These are phyloP conservation scores for Ciconia boyciana DNA, from an alignment of 2,113 vertebrate species.

Conservation along the genomic window DNA sequence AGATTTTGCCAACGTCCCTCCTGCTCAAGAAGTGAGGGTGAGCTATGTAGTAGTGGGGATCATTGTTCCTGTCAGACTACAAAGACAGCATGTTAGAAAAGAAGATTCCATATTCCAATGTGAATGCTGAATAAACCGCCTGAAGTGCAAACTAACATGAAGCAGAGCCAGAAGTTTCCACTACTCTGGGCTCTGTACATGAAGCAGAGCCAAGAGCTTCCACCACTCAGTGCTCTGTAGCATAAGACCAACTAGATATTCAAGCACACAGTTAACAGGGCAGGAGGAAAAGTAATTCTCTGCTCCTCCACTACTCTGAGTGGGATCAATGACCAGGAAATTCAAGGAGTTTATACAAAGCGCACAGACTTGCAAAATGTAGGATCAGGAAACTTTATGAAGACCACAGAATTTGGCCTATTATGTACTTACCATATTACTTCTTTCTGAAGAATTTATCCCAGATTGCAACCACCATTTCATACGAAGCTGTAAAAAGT, in stretches of 20 bases:
- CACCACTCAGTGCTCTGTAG: background rate
- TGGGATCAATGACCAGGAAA: constrained; percentile 9
- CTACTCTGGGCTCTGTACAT: background rate
- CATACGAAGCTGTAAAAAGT: background rate
- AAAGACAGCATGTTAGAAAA: background rate
- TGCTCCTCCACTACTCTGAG: background rate
- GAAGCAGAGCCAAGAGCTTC: background rate
- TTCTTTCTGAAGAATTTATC: background rate
- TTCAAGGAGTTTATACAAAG: background rate
- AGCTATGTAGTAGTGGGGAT: background rate
- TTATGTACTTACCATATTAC: background rate
- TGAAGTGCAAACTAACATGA: background rate
- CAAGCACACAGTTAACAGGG: background rate
- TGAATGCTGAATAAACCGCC: background rate
- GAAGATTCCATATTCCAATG: background rate
- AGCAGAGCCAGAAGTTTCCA: background rate
- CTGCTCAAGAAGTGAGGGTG: background rate
- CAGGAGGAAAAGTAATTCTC: constrained; percentile 39
- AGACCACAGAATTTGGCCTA: background rate
- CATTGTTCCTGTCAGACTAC: background rate
- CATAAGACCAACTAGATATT: background rate
- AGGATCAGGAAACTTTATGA: background rate
- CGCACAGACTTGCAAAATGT: background rate
- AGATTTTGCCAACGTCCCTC: background rate
- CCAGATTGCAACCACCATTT: background rate